Percentiles rank a stretch among this genome's conserved stretches.
phyloP scores from a whole-genome alignment of 1,140 invertebrate genomes.

The Harlomillsia oculata region DNA sequence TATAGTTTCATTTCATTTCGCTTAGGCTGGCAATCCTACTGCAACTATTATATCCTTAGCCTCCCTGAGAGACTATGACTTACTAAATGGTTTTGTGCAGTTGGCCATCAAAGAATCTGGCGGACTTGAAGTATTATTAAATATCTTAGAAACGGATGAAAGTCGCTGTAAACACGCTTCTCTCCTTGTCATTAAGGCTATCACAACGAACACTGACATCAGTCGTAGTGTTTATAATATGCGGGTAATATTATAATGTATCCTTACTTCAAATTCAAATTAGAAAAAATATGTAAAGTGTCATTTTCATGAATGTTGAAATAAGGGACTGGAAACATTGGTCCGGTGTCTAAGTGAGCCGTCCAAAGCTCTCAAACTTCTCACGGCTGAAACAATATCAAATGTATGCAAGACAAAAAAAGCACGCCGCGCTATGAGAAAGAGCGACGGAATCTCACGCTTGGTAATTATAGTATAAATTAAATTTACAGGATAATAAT shows the following conservation, averaged over 20 bases:
- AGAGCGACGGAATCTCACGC: conserved; percentile 38
- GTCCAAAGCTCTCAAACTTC: conserved; percentile 68
- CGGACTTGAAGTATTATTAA: conserved; percentile 81
- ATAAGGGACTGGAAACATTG: conserved; percentile 31
- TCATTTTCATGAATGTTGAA: not conserved
- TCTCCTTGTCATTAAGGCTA: conserved; percentile 22
- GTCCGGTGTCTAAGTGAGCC: conserved; percentile 53
- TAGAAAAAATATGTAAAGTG: too few relatives aligned
- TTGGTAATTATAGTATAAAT: too few relatives aligned
- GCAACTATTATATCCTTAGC: conserved; percentile 83
- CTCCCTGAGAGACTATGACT: conserved; percentile 76
- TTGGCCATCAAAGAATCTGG: conserved; percentile 68
- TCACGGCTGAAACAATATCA: conserved; percentile 78
- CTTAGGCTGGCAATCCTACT: conserved; percentile 77
- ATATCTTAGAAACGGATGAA: conserved; percentile 78
- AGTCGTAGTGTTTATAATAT: conserved; percentile 30
- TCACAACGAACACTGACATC: conserved; percentile 15
- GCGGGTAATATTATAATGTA: conserved; percentile 17
- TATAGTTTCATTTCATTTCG: not conserved
- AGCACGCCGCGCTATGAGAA: conserved; percentile 73
- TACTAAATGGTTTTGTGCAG: conserved; percentile 67
- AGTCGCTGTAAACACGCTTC: conserved; percentile 34
- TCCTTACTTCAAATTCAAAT: not conserved
- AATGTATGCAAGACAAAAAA: conserved; percentile 75
- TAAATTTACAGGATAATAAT: too few relatives aligned